Base-by-base conservation (phyloP, 1,140 invertebrate species). In the Drosophila seguyi region DNA sequence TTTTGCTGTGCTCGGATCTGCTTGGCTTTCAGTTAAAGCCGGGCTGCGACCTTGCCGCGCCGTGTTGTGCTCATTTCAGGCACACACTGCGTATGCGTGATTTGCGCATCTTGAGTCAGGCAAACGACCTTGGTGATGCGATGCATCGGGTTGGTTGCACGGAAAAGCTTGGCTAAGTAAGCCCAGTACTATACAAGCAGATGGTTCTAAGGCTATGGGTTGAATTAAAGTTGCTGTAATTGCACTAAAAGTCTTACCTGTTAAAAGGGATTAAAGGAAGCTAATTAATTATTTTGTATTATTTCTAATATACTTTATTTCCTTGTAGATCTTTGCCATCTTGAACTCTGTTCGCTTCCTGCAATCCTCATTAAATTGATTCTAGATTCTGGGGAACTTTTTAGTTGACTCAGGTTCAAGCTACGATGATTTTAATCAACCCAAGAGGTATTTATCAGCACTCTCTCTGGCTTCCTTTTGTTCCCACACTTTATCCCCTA, bases 71-170 rank as follows among this genome's bases (percentile, higher is more conserved):
- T 59, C 48, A 65, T 67, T 79, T 87, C 44, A 42, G 67, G 67
- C 72, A 67, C 39, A 68, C 84, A 66, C 57, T 88, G 76, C 84
- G 84, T 83, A 87, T 83, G 61, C 68, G 67, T 77, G 65, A 83
- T 87, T 52, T 66, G 56, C 52, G 56, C 55, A 44, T 68, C 53
- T 61, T 68, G 42, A 44, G 52, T 50, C 38, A 18, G 4, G 61
- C 34, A 29, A 41, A 34, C 14, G 57, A 60, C 63, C 71, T 74
- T 74, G 52, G 20, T 25, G 34, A 38, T 36, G 71, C 20, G 39
- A 2, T 42, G 71, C 69, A 73, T 29, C 31, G 45, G 14, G 22
- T 45, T 45, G 25, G 42, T 29, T 29, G 41, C 22, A 29, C 6
- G 4, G 6, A 25, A 20, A 27, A 27, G 25, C 13, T 29, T 25